phyloP scores from a whole-genome alignment of 2,888 invertebrate genomes.

The Isoperla grammatica region DNA sequence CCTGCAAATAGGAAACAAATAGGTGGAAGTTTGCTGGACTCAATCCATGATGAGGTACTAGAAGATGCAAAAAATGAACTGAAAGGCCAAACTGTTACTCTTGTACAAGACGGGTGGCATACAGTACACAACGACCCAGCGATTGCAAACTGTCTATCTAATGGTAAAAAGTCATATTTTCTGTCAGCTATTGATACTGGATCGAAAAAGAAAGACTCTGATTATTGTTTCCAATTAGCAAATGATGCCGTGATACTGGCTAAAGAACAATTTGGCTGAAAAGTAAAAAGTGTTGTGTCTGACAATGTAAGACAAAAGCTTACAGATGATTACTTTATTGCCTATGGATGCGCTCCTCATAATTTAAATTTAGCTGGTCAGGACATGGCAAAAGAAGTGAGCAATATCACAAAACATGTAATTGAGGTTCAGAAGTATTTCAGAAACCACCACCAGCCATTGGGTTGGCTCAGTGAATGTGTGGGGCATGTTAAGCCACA shows the following conservation, averaged over 20 bases:
- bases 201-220: slow-evolving; percentile 1
- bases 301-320: slow-evolving; percentile 1
- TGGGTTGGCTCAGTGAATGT: slow-evolving; percentile 8
- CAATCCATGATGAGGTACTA: neutral
- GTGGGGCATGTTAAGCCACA: slow-evolving; percentile 1
- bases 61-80: neutral
- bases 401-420: neutral
- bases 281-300: slow-evolving; percentile 14
- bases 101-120: neutral
- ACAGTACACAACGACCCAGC: slow-evolving; percentile 4
- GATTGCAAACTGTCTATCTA: slow-evolving; percentile 4
- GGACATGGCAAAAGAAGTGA: neutral
- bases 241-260: slow-evolving; percentile 9
- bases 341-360: slow-evolving; percentile 4
- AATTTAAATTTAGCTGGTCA: neutral
- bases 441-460: neutral
- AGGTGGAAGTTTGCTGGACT: neutral
- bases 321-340: neutral
- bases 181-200: slow-evolving; percentile 15
- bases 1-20: neutral
- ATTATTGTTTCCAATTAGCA: slow-evolving; percentile 15
- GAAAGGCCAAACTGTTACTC: neutral
- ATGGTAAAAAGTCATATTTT: slow-evolving; percentile 11
- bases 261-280: slow-evolving; percentile 10
- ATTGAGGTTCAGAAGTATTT: neutral